A percentile compares a stretch with the other conserved stretches of the same genome.
Conservation (phyloP, 2,113 vertebrate genomes). For the Sinocyclocheilus grahami region DNA sequence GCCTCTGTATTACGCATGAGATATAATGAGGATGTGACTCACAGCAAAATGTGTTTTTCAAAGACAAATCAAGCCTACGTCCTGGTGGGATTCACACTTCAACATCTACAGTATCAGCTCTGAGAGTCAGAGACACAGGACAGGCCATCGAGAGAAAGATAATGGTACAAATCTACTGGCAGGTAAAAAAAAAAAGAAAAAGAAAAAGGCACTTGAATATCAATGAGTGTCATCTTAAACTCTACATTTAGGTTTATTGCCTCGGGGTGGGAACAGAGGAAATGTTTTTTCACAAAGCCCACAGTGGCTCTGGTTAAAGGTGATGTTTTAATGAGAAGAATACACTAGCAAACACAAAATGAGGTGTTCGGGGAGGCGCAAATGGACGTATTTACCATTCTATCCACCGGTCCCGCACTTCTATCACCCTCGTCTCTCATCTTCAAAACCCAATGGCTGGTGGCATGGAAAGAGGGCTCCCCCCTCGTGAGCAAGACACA, state of each 20-base stretch:
- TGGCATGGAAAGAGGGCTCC: conserved; percentile 63
- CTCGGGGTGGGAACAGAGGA: conserved; percentile 34
- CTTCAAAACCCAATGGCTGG: conserved; percentile 71
- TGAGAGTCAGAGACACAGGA: background rate
- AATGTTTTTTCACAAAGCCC: conserved; percentile 44
- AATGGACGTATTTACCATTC: conserved; percentile 59
- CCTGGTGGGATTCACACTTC: conserved; percentile 50
- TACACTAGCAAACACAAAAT: conserved; percentile 64
- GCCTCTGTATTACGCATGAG: conserved; percentile 57
- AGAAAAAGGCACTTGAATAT: conserved; percentile 24
- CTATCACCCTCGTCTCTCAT: conserved; percentile 68
- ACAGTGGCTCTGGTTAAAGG: conserved; percentile 62
- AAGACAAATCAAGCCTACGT: conserved; percentile 45
- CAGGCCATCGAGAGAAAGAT: background rate
- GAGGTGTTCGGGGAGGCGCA: conserved; percentile 73
- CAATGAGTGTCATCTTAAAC: conserved; percentile 27
- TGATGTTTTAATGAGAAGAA: conserved; percentile 70
- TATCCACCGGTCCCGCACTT: conserved; percentile 57
- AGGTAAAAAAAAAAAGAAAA: background rate
- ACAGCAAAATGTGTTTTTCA: conserved; percentile 26
- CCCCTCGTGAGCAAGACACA: conserved; percentile 69
- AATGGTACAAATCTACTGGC: conserved; percentile 32
- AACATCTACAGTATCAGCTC: conserved; percentile 28
- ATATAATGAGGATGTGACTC: conserved; percentile 61
- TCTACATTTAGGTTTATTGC: conserved; percentile 45